These are phyloP conservation scores for Eueremaeus valkanovi DNA, from an alignment of 2,888 invertebrate genomes.

Conservation along the genomic window DNA sequence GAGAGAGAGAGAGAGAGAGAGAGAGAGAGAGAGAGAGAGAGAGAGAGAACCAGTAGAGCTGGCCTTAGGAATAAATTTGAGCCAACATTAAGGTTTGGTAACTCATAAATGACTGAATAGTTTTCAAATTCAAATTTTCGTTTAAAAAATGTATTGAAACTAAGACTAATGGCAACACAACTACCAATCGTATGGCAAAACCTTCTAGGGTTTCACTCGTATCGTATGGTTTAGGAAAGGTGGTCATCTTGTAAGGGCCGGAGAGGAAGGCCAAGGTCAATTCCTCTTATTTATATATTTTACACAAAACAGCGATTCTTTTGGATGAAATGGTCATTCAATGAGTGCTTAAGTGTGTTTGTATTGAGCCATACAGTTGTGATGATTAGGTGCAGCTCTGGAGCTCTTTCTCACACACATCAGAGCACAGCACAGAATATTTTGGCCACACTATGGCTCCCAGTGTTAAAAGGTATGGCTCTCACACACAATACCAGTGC, in stretches of 20 bases:
- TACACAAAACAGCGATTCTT: not conserved
- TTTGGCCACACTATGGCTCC: not conserved
- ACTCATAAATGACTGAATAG: not conserved
- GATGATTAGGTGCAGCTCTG: not conserved
- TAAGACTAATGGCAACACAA: not conserved
- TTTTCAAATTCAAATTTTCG: not conserved
- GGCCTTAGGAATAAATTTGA: not conserved
- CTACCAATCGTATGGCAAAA: too few relatives aligned
- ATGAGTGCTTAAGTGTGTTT: not conserved
- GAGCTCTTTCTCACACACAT: not conserved
- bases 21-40: too few relatives aligned
- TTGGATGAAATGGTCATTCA: not conserved
- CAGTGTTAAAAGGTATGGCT: not conserved
- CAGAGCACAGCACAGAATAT: not conserved
- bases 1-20: too few relatives aligned
- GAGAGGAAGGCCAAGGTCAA: not conserved
- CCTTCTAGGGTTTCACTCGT: too few relatives aligned
- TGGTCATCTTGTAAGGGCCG: not conserved
- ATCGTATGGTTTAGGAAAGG: too few relatives aligned
- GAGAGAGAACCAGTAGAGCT: too few relatives aligned
- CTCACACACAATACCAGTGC: too few relatives aligned
- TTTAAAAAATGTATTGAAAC: not conserved
- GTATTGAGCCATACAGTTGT: too few relatives aligned
- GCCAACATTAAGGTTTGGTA: not conserved
- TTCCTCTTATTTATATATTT: not conserved